Evolutionary conservation across 2,888 invertebrate genomes (phyloP).

Genomic region (Ectemnius cavifrons): DNA sequence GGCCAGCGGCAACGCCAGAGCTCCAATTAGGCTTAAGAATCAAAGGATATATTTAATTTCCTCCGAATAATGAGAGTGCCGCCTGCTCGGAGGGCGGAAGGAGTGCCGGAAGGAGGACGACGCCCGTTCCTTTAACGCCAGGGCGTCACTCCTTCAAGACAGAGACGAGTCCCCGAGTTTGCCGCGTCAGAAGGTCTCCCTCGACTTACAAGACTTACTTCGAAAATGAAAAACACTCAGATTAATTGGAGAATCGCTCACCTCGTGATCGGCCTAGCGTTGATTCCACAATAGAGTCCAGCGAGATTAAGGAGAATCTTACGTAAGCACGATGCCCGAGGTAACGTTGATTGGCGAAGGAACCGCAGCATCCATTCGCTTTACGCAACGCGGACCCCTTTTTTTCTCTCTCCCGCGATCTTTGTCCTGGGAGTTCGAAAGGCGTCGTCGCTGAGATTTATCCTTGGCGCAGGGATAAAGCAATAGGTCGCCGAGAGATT

Average conservation of each 20-base stretch:
- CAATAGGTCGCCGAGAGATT: too few species aligned
- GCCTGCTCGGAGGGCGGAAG: conserved; percentile 42
- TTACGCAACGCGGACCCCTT: conserved; percentile 11
- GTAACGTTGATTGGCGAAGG: neutral
- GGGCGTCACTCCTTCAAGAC: conserved; percentile 27
- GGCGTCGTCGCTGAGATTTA: conserved; percentile 24
- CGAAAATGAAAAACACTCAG: conserved; percentile 64
- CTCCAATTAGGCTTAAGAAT: conserved; percentile 72
- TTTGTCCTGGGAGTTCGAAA: conserved; percentile 1
- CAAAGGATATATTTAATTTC: conserved; percentile 76
- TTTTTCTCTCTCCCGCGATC: neutral
- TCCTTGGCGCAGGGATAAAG: conserved; percentile 5
- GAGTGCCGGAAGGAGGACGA: conserved; percentile 70
- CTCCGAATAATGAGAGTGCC: conserved; percentile 73
- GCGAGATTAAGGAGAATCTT: neutral
- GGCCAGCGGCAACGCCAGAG: conserved; percentile 54
- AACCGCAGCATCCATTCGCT: neutral
- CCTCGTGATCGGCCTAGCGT: neutral
- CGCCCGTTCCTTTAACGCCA: conserved; percentile 58
- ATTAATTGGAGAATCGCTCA: conserved; percentile 34
- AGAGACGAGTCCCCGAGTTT: conserved; percentile 58
- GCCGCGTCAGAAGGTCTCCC: conserved; percentile 61
- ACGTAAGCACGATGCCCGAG: neutral
- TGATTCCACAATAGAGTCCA: neutral
- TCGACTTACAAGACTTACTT: conserved; percentile 55